A percentile compares a stretch with the other conserved stretches of the same genome.
These are phyloP conservation scores for Zingel zingel DNA, from an alignment of 2,113 vertebrate species.

Conservation along the genomic window DNA sequence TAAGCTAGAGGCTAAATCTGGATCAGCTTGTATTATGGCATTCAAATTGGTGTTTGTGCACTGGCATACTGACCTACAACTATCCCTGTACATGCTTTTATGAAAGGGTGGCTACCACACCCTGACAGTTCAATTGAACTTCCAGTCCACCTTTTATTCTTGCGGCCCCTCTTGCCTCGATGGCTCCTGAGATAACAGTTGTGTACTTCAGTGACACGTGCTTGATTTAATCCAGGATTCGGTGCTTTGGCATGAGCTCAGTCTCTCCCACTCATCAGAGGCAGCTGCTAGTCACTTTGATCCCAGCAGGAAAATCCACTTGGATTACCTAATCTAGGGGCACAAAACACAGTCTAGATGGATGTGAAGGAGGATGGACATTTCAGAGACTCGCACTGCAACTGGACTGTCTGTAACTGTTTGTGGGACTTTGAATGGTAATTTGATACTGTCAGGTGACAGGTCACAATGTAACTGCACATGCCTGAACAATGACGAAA, in stretches of 20 bases:
- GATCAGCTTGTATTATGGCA: slow-evolving; percentile 70
- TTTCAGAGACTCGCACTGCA: slow-evolving; percentile 19
- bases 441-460: background rate
- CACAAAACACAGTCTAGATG: slow-evolving; percentile 46
- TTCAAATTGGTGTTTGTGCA: slow-evolving; percentile 18
- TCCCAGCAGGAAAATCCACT: slow-evolving; percentile 80
- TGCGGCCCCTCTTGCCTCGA: background rate
- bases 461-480: background rate
- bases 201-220: slow-evolving; percentile 45
- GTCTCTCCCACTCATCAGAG: slow-evolving; percentile 65
- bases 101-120: background rate
- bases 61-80: slow-evolving; percentile 70
- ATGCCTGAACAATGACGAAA: slow-evolving; percentile 1
- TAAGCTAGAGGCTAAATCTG: slow-evolving; percentile 73
- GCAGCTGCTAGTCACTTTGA: slow-evolving; percentile 82
- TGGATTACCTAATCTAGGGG: slow-evolving; percentile 79
- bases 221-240: slow-evolving; percentile 82
- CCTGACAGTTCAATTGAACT: background rate
- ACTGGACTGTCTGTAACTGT: slow-evolving; percentile 17
- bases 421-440: slow-evolving; percentile 9
- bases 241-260: slow-evolving; percentile 73
- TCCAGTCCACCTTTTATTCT: slow-evolving; percentile 37
- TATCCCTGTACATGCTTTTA: slow-evolving; percentile 10
- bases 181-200: slow-evolving; percentile 10
- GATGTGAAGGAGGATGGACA: slow-evolving; percentile 45